These are phyloP conservation scores for Teleogryllus occipitalis DNA, from an alignment of 1,140 invertebrate genomes.

Conservation along the genomic window DNA sequence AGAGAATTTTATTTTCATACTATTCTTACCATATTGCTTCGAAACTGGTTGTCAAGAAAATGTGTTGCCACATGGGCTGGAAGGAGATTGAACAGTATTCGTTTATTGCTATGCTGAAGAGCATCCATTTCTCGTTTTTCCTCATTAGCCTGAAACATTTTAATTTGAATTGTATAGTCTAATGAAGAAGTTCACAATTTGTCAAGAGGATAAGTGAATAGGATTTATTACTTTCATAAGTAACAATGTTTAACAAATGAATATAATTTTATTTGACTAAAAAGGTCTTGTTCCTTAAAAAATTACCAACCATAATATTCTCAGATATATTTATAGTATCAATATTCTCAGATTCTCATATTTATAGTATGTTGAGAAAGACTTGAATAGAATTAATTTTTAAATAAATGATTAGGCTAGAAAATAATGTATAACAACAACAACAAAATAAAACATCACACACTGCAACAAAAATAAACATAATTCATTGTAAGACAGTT, in stretches of 20 bases:
- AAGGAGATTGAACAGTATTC: conserved; percentile 86
- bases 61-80: conserved; percentile 88
- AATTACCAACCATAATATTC: not conserved
- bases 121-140: conserved; percentile 88
- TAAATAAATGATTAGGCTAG: too few relatives aligned
- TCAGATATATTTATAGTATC: not conserved
- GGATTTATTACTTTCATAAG: not conserved
- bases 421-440: too few relatives aligned
- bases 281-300: not conserved
- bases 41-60: conserved; percentile 81
- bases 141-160: conserved; percentile 58
- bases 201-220: too few relatives aligned
- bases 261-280: not conserved
- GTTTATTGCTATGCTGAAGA: conserved; percentile 74
- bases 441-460: too few relatives aligned
- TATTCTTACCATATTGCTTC: conserved; percentile 69
- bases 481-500: too few relatives aligned
- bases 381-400: too few relatives aligned
- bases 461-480: too few relatives aligned
- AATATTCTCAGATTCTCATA: not conserved
- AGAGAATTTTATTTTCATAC: not conserved
- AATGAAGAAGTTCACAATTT: too few relatives aligned
- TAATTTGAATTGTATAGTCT: not conserved
- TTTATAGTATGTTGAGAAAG: too few relatives aligned
- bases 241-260: not conserved